phyloP scores from a whole-genome alignment of 2,797 vertebrate species.

The Mallotus villosus region DNA sequence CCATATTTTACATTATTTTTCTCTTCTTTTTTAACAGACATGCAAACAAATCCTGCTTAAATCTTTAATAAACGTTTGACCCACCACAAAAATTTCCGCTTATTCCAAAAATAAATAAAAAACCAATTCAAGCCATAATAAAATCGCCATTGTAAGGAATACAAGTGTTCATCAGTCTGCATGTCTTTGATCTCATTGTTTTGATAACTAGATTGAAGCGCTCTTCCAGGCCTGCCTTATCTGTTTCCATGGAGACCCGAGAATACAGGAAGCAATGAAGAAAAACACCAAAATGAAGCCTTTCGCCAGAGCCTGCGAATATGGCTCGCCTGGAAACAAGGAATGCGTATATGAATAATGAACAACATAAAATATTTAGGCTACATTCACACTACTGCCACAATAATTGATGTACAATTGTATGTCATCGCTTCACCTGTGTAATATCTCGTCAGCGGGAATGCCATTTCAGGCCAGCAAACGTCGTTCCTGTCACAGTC shows the following conservation, averaged over 20 bases:
- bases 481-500: constrained; percentile 90
- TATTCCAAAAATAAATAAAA: neutral
- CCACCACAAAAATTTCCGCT: neutral
- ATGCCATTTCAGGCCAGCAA: constrained; percentile 88
- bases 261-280: constrained; percentile 71
- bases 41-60: no score
- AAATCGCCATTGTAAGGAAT: neutral
- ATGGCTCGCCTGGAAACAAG: constrained; percentile 80
- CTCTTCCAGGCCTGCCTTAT: constrained; percentile 69
- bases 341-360: no score
- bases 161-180: neutral
- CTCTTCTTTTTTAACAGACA: no score
- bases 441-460: constrained; percentile 71
- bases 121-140: neutral
- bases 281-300: constrained; percentile 82
- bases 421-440: constrained; percentile 74
- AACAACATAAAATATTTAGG: no score
- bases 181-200: neutral
- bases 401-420: neutral
- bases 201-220: constrained; percentile 25
- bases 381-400: no score
- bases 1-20: neutral
- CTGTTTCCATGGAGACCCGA: constrained; percentile 80
- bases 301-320: constrained; percentile 83
- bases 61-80: no score